Evolutionary conservation across 2,888 invertebrate genomes (phyloP).

Genomic region (Drosophila melanosoma): DNA sequence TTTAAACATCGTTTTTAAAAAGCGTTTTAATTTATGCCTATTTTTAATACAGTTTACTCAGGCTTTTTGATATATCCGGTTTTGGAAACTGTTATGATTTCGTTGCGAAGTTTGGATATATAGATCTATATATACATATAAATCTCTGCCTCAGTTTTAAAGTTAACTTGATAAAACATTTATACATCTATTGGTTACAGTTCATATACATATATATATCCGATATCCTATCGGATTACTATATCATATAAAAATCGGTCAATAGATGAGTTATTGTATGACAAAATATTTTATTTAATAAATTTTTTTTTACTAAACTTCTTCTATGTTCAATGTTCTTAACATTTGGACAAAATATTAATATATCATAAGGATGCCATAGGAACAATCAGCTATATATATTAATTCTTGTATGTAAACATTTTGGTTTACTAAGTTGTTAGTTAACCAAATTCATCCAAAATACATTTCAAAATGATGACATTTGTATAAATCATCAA

Average conservation of each 20-base stretch:
- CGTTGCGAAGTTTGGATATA: not conserved
- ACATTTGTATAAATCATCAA: not conserved
- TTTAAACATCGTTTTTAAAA: conserved; percentile 56
- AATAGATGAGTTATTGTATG: no score
- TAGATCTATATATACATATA: no score
- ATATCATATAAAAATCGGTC: not conserved
- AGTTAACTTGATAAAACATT: not conserved
- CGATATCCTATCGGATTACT: not conserved
- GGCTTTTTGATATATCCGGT: not conserved
- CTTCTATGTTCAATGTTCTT: no score
- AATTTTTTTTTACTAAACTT: no score
- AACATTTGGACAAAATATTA: no score
- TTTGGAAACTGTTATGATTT: not conserved
- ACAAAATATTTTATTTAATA: no score
- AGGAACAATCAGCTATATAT: not conserved
- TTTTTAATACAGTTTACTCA: conserved; percentile 39
- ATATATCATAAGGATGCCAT: not conserved
- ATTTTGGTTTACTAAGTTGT: not conserved
- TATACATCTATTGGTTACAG: not conserved
- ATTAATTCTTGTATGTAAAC: not conserved
- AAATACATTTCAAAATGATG: no score
- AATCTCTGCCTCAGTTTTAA: not conserved
- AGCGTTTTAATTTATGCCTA: conserved; percentile 45
- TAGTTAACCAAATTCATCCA: not conserved
- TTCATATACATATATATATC: not conserved